Evolutionary conservation across 2,113 vertebrate genomes (phyloP).

Genomic region (Halcyon senegalensis): DNA sequence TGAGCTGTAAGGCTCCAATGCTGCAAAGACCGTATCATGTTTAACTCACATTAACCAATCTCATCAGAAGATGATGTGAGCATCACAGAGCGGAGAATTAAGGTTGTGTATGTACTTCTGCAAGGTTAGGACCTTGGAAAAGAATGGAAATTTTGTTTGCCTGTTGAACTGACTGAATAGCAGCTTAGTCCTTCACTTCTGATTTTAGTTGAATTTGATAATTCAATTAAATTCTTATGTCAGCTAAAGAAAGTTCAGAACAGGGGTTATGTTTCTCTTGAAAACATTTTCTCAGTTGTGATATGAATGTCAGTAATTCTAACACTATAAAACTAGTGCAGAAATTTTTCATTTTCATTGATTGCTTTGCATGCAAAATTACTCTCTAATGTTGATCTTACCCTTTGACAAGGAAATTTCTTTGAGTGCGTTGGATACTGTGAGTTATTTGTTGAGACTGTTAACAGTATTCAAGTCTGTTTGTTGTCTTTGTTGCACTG

Average conservation of each 20-base stretch:
- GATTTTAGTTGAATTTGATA: not conserved
- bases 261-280: not conserved
- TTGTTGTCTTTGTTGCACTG: constrained; percentile 5
- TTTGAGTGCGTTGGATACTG: not conserved
- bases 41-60: not conserved
- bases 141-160: not conserved
- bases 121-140: not conserved
- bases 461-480: not conserved
- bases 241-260: not conserved
- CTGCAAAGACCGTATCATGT: not conserved
- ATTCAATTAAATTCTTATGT: not conserved
- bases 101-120: not conserved
- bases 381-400: not conserved
- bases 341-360: not conserved
- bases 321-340: not conserved
- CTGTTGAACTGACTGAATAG: not conserved
- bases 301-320: not conserved
- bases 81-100: not conserved
- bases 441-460: not conserved
- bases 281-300: not conserved
- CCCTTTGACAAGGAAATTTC: not conserved
- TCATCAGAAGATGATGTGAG: not conserved
- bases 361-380: not conserved
- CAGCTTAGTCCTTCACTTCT: not conserved
- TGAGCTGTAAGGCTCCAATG: not conserved